phyloP scores from a whole-genome alignment of 1,140 invertebrate species.

The Notospermus geniculatus region DNA sequence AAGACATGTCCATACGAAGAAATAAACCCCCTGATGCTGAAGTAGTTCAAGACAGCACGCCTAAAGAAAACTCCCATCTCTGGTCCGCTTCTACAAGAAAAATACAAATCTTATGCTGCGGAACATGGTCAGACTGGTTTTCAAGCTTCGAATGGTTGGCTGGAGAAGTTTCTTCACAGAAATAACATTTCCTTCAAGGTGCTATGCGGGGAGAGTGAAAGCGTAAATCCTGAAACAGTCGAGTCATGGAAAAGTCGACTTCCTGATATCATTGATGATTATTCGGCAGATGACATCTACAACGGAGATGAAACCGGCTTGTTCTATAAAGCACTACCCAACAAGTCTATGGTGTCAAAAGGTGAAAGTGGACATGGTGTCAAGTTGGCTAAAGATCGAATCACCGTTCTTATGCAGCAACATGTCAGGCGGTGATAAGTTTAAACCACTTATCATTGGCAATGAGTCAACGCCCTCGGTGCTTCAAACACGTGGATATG shows the following conservation, averaged over 20 bases:
- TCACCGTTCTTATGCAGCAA: conserved; percentile 25
- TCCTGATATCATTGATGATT: conserved; percentile 28
- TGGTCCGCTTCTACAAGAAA: conserved; percentile 34
- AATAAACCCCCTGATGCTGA: background rate
- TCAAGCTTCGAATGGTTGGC: conserved; percentile 47
- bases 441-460: conserved; percentile 26
- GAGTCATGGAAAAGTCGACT: conserved; percentile 10
- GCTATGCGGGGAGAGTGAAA: background rate
- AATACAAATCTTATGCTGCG: conserved; percentile 30
- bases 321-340: conserved; percentile 55
- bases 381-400: conserved; percentile 53
- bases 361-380: conserved; percentile 38
- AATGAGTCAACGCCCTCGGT: conserved; percentile 28
- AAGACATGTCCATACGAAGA: background rate
- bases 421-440: conserved; percentile 24
- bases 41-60: conserved; percentile 23
- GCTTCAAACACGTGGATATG: conserved; percentile 26
- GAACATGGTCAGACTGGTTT: conserved; percentile 37
- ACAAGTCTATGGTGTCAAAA: conserved; percentile 53
- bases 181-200: conserved; percentile 25
- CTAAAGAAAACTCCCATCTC: conserved; percentile 18
- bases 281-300: conserved; percentile 51
- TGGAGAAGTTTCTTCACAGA: conserved; percentile 34
- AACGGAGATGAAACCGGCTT: conserved; percentile 58
- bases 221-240: conserved; percentile 2